These are phyloP conservation scores for Gymnarchus niloticus DNA, from an alignment of 2,113 vertebrate species.

Conservation along the genomic window DNA sequence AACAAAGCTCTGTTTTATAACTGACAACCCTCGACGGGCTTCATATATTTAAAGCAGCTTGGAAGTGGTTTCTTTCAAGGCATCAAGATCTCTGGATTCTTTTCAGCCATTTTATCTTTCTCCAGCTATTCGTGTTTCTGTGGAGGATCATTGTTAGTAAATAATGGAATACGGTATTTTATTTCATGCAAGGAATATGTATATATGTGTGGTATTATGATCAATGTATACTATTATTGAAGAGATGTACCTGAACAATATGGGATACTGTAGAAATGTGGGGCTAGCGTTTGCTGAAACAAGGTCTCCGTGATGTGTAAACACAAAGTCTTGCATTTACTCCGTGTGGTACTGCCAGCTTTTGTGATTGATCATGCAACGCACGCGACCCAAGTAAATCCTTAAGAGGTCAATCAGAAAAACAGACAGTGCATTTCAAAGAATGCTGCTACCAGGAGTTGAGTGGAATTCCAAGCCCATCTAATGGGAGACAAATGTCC, in stretches of 20 bases:
- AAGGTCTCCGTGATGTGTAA: background rate
- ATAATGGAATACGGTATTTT: conserved; percentile 10
- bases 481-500: conserved; percentile 32
- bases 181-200: background rate
- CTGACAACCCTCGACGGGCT: background rate
- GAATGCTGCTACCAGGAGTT: conserved; percentile 21
- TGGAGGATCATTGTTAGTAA: background rate
- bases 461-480: conserved; percentile 4
- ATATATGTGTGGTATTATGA: background rate
- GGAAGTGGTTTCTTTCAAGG: conserved; percentile 9
- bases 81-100: background rate
- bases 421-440: conserved; percentile 6
- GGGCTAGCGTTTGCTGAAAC: background rate
- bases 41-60: background rate
- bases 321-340: background rate
- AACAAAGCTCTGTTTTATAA: conserved; percentile 2
- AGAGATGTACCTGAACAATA: background rate
- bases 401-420: conserved; percentile 7
- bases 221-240: background rate
- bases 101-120: conserved; percentile 12
- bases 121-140: background rate
- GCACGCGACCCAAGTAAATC: conserved; percentile 6
- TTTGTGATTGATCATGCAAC: background rate
- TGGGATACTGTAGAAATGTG: background rate
- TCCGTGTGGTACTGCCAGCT: background rate